Evolutionary conservation across 1,140 invertebrate species (phyloP).

Genomic region (Sipha flava): DNA sequence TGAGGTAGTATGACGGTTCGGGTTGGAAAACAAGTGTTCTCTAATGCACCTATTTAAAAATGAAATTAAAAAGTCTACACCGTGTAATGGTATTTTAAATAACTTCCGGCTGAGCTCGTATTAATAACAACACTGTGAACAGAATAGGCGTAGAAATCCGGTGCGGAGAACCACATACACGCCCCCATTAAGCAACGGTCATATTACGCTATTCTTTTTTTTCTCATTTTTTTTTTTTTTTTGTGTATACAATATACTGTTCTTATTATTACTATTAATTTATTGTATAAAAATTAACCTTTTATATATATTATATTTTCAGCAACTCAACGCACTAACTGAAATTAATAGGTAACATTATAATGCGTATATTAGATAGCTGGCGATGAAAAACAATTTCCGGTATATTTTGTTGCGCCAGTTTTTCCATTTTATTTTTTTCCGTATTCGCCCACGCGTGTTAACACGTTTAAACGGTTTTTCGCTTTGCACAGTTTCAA

Average conservation of each 20-base stretch:
- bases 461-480: too few species aligned
- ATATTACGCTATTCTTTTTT: neutral
- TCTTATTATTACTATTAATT: neutral
- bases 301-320: too few species aligned
- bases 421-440: too few species aligned
- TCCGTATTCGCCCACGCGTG: too few species aligned
- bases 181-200: conserved; percentile 13
- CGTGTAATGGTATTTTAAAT: conserved; percentile 30
- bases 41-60: conserved; percentile 2
- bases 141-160: conserved; percentile 17
- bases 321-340: neutral
- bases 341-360: neutral
- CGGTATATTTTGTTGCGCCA: neutral
- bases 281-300: neutral
- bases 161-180: neutral
- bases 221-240: too few species aligned
- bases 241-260: neutral
- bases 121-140: neutral
- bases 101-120: conserved; percentile 7
- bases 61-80: conserved; percentile 11
- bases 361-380: too few species aligned
- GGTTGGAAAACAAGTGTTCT: neutral
- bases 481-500: too few species aligned
- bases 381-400: conserved; percentile 25
- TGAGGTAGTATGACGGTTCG: too few species aligned